Base-by-base conservation (phyloP, 2,113 vertebrate genomes). In the Myxocyprinus asiaticus region DNA sequence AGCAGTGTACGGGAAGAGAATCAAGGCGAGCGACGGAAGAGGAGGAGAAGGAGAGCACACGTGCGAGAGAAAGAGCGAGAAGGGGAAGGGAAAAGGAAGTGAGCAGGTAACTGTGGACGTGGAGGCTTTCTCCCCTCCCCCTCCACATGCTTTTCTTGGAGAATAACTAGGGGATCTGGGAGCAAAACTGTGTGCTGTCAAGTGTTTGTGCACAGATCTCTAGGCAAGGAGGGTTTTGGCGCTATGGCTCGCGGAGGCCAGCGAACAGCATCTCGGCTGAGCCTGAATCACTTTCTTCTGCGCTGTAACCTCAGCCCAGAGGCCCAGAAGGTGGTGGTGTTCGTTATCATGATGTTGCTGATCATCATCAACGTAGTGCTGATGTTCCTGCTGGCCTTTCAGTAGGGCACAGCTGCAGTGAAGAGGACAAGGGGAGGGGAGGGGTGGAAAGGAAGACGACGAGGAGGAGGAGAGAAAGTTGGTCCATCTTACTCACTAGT, bases 341-440 rank as follows among this genome's bases (percentile, higher is more conserved):
- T 97, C 86, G 83, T 95, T 77, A 98, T 99, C 91, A 95, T 99
- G 94, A 94, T 96, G 89, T 88, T 98, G 86, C 96, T 99, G 81
- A 94, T 99, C 90, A 88, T 98, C 91, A 96, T 99, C 92, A 99
- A 99, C 58, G 96, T 97, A 84, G 95, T 98, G 89, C 95, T 98
- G 72, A 97, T 98, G 91, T 97, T 98, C 90, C 93, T 99, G 74
- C 92, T 99, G 91, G 95, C 96, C 66, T 98, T 98, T 88, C 95
- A 95, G 91, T 98, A 96, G 90, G 67, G 59, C 53, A 5, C 76
- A 51, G 62, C 44, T 64, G n/a, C 76, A 9, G 73, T 76, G 47
- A 76, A 4, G 59, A 76, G 43, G 11, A n/a, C 12, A 42, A 17
- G 51, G 59, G 44, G 0, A 7, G 56, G 74, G 53, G 63, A n/a